These are phyloP conservation scores for Acanthiza pusilla DNA, from an alignment of 2,797 vertebrate genomes.

Conservation along the genomic window DNA sequence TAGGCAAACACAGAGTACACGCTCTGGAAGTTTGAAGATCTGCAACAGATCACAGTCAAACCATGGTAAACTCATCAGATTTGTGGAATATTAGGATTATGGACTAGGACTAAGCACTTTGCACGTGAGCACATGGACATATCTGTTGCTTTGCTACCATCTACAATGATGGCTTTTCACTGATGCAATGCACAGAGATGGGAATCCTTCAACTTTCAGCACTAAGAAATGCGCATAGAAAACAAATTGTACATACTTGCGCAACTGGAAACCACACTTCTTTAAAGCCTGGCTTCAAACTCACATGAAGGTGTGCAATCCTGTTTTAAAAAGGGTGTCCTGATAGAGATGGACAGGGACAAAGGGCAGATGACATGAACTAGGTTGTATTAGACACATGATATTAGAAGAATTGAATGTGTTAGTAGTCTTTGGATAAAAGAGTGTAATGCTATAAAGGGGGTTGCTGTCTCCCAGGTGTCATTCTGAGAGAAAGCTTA, in stretches of 20 bases:
- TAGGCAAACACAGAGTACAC: neutral
- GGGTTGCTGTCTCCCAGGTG: neutral
- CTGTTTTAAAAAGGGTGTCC: neutral
- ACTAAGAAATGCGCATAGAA: neutral
- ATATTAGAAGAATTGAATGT: neutral
- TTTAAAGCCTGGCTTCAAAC: neutral
- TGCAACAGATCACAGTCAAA: neutral
- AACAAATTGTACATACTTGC: neutral
- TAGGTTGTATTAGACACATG: neutral
- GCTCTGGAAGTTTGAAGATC: constrained; percentile 20
- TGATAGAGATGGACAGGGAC: neutral
- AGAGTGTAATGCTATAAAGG: neutral
- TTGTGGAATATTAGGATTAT: neutral
- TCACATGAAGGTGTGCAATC: neutral
- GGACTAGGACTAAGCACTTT: neutral
- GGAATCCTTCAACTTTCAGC: neutral
- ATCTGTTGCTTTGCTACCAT: neutral
- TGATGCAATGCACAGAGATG: neutral
- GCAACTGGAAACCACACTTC: neutral
- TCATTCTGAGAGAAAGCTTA: neutral
- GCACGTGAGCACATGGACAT: neutral
- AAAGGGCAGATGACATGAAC: neutral
- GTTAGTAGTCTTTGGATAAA: neutral
- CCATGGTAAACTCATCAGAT: neutral
- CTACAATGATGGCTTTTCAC: neutral